Evolutionary conservation across 2,113 vertebrate genomes (phyloP), one percentile per base, ranked within the genome.

Genomic region (Kryptolebias marmoratus): DNA sequence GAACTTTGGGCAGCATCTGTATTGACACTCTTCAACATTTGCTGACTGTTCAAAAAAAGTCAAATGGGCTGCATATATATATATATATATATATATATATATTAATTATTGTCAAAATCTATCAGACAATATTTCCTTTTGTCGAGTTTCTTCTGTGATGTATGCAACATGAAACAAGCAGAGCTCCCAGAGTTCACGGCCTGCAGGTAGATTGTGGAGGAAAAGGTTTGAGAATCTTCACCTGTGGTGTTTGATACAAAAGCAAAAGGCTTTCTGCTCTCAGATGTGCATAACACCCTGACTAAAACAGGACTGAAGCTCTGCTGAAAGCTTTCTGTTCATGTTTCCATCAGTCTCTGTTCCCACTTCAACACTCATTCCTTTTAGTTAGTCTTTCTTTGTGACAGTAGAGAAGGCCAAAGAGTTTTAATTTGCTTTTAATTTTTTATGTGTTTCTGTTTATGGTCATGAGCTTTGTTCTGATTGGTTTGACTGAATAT

Each of bases 111-210:
- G 3, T 13, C 12, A 47, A 13, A 47, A 12, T 13, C 11, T 3
- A 47, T 11, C 14, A 13, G 45, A 13, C 12, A 47, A 47, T 31
- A 31, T 56, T 15, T 57, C 22, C 22, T 22, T 22, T 22, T 22
- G 22, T 22, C 22, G 22, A 22, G 7, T n/a, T n/a, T 13, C 28
- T 11, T 18, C 9, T 28, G 3, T 47, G 22, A 47, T 44, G 36
- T 44, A n/a, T 10, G 30, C 72, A 75, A 73, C 83, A 47, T 42
- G 13, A 57, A 60, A 89, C 87, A 86, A 89, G 88, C 85, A 64
- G 50, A 67, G 9, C 6, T 10, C n/a, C 3, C 5, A 13, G 36
- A 22, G 58, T 6, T 39, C 30, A 57, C 28, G 31, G 55, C 16
- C 16, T 2, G 11, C 0, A 10, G 11, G n/a, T 6, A 55, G 27